Percentiles rank a stretch among this genome's conserved stretches.
Evolutionary conservation across 2,888 invertebrate genomes (phyloP).

Genomic region (Hirudinaria manillensis): DNA sequence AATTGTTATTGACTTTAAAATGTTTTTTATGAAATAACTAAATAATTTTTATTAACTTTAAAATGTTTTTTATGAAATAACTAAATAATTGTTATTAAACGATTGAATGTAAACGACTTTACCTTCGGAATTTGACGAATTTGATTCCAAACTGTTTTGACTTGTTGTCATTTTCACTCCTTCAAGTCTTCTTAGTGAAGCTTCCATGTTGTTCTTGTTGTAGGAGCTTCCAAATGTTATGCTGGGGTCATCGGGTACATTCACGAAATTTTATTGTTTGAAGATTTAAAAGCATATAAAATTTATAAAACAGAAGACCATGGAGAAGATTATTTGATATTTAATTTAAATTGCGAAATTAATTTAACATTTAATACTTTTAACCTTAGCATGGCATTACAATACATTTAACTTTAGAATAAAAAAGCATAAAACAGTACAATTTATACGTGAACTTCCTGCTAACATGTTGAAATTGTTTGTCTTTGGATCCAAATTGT

Average conservation of each 20-base stretch:
- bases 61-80: too few relatives aligned
- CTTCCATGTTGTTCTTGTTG: conserved; percentile 31
- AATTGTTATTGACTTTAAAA: too few relatives aligned
- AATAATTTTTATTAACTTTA: too few relatives aligned
- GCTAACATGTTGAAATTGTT: conserved; percentile 49
- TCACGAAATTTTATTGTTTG: too few relatives aligned
- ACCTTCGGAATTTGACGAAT: conserved; percentile 23
- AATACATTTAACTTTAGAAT: too few relatives aligned
- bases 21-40: too few relatives aligned
- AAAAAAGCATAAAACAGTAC: too few relatives aligned
- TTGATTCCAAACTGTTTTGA: conserved; percentile 24
- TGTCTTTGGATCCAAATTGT: conserved; percentile 54
- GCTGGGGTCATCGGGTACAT: not conserved
- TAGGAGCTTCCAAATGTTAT: conserved; percentile 28
- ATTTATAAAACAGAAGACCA: not conserved
- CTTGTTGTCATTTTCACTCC: conserved; percentile 24
- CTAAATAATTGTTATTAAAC: too few relatives aligned
- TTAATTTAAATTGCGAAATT: not conserved
- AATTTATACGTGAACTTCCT: not conserved
- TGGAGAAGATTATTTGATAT: not conserved
- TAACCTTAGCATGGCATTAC: too few relatives aligned
- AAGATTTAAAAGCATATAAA: too few relatives aligned
- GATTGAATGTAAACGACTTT: not conserved
- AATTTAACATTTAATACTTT: too few relatives aligned
- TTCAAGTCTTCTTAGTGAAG: conserved; percentile 19